Conservation (phyloP, 2,888 invertebrate genomes). For the Himalopsyche kuldschensis region DNA sequence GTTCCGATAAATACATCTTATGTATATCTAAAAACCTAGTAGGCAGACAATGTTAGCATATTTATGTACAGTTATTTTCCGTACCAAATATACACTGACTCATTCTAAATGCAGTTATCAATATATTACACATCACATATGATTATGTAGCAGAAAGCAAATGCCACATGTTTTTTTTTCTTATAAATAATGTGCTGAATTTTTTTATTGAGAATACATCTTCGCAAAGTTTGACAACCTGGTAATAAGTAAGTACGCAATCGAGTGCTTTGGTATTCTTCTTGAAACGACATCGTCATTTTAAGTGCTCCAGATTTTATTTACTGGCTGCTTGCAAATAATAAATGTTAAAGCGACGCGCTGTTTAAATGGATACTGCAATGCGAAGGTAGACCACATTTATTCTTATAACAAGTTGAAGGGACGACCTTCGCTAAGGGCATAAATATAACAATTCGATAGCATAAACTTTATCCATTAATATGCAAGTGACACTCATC, state of each 20-base stretch:
- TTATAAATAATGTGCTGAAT: too few relatives aligned
- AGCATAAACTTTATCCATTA: background rate
- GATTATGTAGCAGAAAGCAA: too few relatives aligned
- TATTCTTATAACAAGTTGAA: background rate
- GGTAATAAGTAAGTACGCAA: background rate
- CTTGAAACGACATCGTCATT: background rate
- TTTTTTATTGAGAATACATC: too few relatives aligned
- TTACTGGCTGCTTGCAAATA: background rate
- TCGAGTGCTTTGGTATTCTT: background rate
- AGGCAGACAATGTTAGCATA: too few relatives aligned
- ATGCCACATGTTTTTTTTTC: too few relatives aligned
- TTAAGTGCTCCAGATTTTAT: background rate
- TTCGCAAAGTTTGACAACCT: background rate
- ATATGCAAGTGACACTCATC: background rate
- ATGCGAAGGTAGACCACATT: background rate
- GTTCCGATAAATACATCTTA: too few relatives aligned
- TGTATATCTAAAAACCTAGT: too few relatives aligned
- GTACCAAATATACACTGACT: too few relatives aligned
- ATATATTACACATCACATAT: too few relatives aligned
- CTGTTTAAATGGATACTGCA: background rate
- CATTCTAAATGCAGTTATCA: too few relatives aligned
- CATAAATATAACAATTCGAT: background rate
- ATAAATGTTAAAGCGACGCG: background rate
- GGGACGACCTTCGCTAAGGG: background rate
- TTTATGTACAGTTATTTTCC: too few relatives aligned